phyloP scores from a whole-genome alignment of 2,113 vertebrate species.

The Dromaius novaehollandiae region DNA sequence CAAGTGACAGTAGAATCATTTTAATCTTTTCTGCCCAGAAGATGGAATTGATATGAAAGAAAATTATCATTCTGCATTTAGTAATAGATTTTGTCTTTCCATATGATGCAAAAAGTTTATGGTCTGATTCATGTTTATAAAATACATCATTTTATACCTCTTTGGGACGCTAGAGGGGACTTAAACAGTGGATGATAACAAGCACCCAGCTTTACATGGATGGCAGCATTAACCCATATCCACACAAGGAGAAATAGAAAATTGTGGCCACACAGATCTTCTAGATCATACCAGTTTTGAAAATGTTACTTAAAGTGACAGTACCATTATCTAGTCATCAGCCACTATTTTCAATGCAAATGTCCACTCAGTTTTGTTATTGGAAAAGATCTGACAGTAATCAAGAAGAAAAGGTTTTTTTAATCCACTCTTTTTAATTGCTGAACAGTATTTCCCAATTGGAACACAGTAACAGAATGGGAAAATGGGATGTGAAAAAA shows the following conservation, averaged over 20 bases:
- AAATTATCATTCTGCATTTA: neutral
- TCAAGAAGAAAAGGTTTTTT: rapidly evolving
- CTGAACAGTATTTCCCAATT: neutral
- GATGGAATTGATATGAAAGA: neutral
- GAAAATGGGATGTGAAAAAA: neutral
- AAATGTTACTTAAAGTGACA: neutral
- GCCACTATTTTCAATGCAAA: neutral
- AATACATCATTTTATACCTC: neutral
- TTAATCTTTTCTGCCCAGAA: neutral
- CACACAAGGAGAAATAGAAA: neutral
- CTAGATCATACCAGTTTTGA: neutral
- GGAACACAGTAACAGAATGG: neutral
- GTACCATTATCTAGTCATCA: neutral
- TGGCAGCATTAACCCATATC: neutral
- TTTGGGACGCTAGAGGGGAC: neutral
- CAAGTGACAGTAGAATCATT: neutral
- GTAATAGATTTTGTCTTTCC: neutral
- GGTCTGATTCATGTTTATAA: neutral
- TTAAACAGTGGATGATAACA: neutral
- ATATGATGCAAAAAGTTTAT: neutral
- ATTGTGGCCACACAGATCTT: neutral
- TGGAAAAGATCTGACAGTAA: neutral
- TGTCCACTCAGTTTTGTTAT: neutral
- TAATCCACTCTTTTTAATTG: neutral
- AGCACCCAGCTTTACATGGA: neutral